These are phyloP conservation scores for Cantharis lateralis DNA, from an alignment of 2,888 invertebrate species.

Conservation along the genomic window DNA sequence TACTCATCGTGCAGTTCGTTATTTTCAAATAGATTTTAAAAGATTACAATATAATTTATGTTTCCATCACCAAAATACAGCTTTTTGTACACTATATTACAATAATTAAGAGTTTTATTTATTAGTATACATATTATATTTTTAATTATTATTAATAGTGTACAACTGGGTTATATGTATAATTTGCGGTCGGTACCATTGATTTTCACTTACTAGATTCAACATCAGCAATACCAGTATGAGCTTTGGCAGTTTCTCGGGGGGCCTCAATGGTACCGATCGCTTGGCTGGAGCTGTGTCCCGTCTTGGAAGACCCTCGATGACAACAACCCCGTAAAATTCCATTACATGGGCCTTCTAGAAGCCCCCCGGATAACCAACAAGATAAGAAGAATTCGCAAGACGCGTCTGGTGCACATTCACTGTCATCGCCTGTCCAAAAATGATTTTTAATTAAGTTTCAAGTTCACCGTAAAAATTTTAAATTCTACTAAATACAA, in stretches of 20 bases:
- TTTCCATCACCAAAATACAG: neutral
- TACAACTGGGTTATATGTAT: neutral
- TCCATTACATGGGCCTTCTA: constrained; percentile 78
- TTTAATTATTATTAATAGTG: constrained; percentile 2
- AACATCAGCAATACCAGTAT: constrained; percentile 61
- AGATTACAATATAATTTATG: neutral
- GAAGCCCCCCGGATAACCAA: constrained; percentile 86
- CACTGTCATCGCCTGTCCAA: constrained; percentile 19
- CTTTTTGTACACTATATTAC: neutral
- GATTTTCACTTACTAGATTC: constrained; percentile 48
- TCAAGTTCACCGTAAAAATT: neutral
- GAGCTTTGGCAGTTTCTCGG: constrained; percentile 62
- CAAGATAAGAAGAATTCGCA: constrained; percentile 92
- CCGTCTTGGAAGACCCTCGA: constrained; percentile 69
- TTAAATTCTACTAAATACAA: neutral
- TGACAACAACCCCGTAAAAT: constrained; percentile 87
- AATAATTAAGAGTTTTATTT: neutral
- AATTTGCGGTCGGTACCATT: constrained; percentile 43
- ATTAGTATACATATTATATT: too few relatives aligned
- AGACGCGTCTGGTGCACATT: constrained; percentile 73
- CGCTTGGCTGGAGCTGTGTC: constrained; percentile 67
- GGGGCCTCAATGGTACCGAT: constrained; percentile 65
- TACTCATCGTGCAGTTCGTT: neutral
- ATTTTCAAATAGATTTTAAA: too few relatives aligned
- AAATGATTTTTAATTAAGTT: neutral